Evolutionary conservation across 2,797 vertebrate genomes (phyloP), one percentile per base, ranked within the genome.

Genomic region (Clamator glandarius): DNA sequence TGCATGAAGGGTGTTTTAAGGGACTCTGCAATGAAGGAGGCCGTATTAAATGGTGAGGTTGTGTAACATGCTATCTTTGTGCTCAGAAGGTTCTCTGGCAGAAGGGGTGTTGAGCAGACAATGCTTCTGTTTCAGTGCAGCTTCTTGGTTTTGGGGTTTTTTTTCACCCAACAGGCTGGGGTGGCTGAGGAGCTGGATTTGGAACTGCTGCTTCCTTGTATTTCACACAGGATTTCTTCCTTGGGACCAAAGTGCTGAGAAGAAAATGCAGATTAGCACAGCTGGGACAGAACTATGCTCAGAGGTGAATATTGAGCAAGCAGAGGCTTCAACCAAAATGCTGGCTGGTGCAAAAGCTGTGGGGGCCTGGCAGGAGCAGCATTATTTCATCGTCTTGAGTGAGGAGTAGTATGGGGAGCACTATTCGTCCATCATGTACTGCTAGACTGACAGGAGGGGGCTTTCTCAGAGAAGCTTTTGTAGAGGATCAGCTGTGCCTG

Each of bases 341-440:
- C 74, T 96, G 84, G 87, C 6, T n/a, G 95, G 84, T 42, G 31
- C 93, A 1, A 98, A 98, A 39, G 96, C 96, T 7, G 95, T 62
- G 52, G 96, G 96, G 5, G 63, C 95, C 57, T 91, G 87, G 7
- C 92, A 98, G 0, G 99, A 99, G 54, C 99, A 99, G 96, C 99
- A 99, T 3, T 99, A 99, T 3, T 99, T 99, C 95, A 99, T 99
- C 1, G 99, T 99, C 90, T 98, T 99, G 87, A 99, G 99, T 93
- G 99, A 99, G 96, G 99, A 99, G 79, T 99, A 99, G 91, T 99
- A 99, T 1, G 99, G 98, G 57, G 99, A 99, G 68, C 99, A 99
- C 79, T 99, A 99, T 92, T 99, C 99, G 1, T 99, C 99, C 96
- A 99, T 99, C 97, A 99, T 99, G 99, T 99, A 99, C 97, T 99